Evolutionary conservation across 92 coral and sea anemone species (phyloP).

Genomic region (Phenganax subtilis): DNA sequence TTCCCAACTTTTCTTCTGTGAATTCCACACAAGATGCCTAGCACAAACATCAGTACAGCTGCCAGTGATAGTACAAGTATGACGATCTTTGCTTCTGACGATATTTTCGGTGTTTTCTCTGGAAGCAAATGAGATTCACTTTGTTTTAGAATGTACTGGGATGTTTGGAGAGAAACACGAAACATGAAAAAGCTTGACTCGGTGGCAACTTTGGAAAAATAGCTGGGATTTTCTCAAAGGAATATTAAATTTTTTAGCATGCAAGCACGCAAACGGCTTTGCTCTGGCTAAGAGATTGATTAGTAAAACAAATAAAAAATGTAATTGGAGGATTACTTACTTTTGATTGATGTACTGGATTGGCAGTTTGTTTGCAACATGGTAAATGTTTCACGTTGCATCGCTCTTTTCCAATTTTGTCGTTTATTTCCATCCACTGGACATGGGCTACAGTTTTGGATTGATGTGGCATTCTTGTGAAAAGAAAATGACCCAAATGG

Average conservation of each 20-base stretch:
- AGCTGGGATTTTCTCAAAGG: too few species aligned
- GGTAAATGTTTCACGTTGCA: background rate
- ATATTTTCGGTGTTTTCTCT: background rate
- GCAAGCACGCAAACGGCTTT: too few species aligned
- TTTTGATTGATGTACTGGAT: background rate
- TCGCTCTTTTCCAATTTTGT: background rate
- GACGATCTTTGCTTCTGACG: background rate
- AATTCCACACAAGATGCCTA: background rate
- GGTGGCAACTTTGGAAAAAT: too few species aligned
- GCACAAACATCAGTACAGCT: background rate
- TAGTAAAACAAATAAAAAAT: too few species aligned
- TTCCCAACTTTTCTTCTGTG: background rate
- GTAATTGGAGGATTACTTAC: background rate
- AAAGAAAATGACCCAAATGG: conserved; percentile 4
- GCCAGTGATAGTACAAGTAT: background rate
- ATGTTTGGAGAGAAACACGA: too few species aligned
- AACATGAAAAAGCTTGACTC: too few species aligned
- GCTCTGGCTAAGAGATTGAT: too few species aligned
- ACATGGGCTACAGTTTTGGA: conserved; percentile 11
- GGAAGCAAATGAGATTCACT: background rate
- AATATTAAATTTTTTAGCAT: background rate
- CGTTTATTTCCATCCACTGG: background rate
- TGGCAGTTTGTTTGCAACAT: conserved; percentile 21
- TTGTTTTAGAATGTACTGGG: too few species aligned
- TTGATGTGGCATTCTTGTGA: conserved; percentile 4